Base-by-base conservation (phyloP, 2,888 invertebrate genomes). In the Tetrapedia diversipes region DNA sequence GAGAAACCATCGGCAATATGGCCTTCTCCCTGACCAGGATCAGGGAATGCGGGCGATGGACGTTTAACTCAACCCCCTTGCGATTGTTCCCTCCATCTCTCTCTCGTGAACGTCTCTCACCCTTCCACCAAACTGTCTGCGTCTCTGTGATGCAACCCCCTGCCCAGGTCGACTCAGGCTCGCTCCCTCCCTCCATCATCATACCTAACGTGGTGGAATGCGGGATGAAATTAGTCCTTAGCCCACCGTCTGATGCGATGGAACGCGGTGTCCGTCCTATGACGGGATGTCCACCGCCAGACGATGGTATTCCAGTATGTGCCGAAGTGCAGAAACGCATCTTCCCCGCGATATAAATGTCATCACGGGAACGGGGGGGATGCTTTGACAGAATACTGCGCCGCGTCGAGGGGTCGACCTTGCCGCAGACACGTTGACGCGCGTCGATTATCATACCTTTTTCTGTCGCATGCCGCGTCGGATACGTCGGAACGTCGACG, bases 171-270 rank as follows among this genome's bases (percentile, higher is more conserved):
- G 41, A 59, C 49, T 51, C 34, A 24, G 11, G 4, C 11, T 24
- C 16, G 24, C 19, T 19, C 19, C 39, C 45, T 29, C 59, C 51
- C 54, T 45, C 39, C 59, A 65, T 66, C 61, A 54, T 75, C 75
- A 61, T 78, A 78, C 61, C 80, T 76, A 80, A 81, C 80, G 77
- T 67, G 68, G 69, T 73, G 83, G 83, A 84, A 83, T 83, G 83
- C 49, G 69, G 80, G 76, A 64, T 82, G 84, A 84, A 84, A 84
- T 84, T 84, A 84, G 83, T 82, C 83, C 84, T 84, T 83, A 84
- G 69, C 63, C 78, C 69, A n/a, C 61, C 61, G 79, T 72, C 80
- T 78, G 82, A 82, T 72, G 64, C 76, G 57, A 37, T 79, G 84
- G 82, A 84, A 84, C 76, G 80, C 80, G 59, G 59, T 72, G 79